Evolutionary conservation across 2,797 vertebrate genomes (phyloP).

Genomic region (Crenichthys baileyi): DNA sequence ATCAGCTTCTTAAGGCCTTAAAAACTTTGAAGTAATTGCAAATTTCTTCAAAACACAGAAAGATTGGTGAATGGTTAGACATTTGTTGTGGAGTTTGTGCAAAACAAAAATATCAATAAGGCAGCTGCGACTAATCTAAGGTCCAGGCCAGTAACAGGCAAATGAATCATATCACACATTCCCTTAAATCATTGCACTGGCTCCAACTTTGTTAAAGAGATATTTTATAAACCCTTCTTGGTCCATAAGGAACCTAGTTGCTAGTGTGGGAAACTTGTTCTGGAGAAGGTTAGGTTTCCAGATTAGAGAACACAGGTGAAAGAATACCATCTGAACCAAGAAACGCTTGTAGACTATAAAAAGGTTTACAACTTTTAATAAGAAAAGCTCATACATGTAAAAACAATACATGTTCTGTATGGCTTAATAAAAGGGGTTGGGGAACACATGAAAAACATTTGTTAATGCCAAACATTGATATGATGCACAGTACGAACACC

Average conservation of each 20-base stretch:
- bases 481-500: slow-evolving; percentile 13
- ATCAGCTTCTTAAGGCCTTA: not conserved
- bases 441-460: not conserved
- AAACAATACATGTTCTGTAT: too few relatives aligned
- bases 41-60: not conserved
- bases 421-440: too few relatives aligned
- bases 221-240: not conserved
- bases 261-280: too few relatives aligned
- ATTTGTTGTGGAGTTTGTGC: not conserved
- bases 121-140: not conserved
- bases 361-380: too few relatives aligned
- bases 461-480: not conserved
- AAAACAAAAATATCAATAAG: not conserved
- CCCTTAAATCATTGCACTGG: not conserved
- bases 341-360: too few relatives aligned
- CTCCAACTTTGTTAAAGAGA: too few relatives aligned
- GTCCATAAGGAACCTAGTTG: not conserved
- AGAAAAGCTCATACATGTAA: too few relatives aligned
- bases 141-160: not conserved
- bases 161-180: not conserved
- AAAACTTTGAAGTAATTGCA: not conserved
- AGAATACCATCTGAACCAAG: too few relatives aligned
- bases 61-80: not conserved
- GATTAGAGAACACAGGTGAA: too few relatives aligned
- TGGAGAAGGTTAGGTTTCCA: too few relatives aligned